These are phyloP conservation scores for Sarcoramphus papa DNA, from an alignment of 2,797 vertebrate species.

Conservation along the genomic window DNA sequence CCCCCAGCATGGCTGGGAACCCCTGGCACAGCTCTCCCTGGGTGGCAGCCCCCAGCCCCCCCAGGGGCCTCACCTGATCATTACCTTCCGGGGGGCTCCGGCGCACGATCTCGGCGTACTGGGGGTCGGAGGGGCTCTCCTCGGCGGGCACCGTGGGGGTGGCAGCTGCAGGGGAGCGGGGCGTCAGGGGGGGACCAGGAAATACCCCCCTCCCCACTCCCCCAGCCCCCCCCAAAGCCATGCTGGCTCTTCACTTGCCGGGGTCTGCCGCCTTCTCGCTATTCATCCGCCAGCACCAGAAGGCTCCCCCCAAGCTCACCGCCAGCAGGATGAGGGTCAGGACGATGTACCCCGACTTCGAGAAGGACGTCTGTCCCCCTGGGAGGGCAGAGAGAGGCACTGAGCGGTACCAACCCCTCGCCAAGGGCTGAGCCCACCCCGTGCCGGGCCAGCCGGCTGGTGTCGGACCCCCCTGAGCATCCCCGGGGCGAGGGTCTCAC, in stretches of 20 bases:
- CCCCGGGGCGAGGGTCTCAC: not conserved
- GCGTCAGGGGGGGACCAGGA: not conserved
- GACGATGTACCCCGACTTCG: slow-evolving; percentile 7
- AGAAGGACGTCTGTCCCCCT: not conserved
- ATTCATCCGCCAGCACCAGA: slow-evolving; percentile 23
- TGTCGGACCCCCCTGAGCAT: not conserved
- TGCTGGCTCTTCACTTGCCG: not conserved
- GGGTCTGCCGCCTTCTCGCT: not conserved
- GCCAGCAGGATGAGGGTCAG: slow-evolving; percentile 17
- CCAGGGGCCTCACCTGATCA: slow-evolving; percentile 17
- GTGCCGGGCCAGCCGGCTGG: not conserved
- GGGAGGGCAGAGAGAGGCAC: not conserved
- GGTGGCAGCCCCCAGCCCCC: not conserved
- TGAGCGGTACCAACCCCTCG: not conserved
- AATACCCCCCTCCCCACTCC: no score
- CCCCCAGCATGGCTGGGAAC: not conserved
- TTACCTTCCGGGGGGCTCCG: slow-evolving; percentile 36
- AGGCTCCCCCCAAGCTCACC: not conserved
- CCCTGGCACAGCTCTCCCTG: not conserved
- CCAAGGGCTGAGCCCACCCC: not conserved
- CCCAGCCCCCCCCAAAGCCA: not conserved
- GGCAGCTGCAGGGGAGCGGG: not conserved
- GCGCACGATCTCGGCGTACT: not conserved
- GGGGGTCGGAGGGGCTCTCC: not conserved
- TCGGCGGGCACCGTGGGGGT: not conserved